Percentiles rank a stretch among this genome's conserved stretches.
Evolutionary conservation across 92 coral and sea anemone genomes (phyloP).

Genomic region (Paragorgia papillata): DNA sequence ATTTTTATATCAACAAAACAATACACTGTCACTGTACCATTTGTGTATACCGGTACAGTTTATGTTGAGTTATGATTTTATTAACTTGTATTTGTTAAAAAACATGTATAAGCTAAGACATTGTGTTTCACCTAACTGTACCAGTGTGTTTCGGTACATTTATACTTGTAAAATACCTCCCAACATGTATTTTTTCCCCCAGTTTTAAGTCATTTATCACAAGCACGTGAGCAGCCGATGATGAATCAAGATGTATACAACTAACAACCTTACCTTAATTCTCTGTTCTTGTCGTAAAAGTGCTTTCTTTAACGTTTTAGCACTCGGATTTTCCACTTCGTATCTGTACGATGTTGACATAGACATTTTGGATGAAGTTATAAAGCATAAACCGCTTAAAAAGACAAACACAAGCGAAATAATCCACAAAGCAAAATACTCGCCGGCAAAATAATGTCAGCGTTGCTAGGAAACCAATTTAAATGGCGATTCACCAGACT

Average conservation of each 20-base stretch:
- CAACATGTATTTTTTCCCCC: constrained; percentile 2
- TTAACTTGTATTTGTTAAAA: too few relatives aligned
- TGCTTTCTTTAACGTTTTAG: constrained; percentile 81
- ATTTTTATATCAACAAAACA: too few relatives aligned
- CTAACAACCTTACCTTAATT: constrained; percentile 77
- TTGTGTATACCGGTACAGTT: too few relatives aligned
- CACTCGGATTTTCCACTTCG: constrained; percentile 92
- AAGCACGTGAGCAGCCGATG: too few relatives aligned
- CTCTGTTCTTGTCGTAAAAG: constrained; percentile 83
- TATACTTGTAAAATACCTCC: too few relatives aligned
- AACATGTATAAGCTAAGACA: too few relatives aligned
- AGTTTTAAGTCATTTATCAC: background rate
- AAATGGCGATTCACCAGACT: too few relatives aligned
- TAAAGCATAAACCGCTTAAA: background rate
- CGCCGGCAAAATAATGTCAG: background rate
- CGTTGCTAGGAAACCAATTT: background rate
- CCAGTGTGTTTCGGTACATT: too few relatives aligned
- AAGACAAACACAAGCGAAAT: background rate
- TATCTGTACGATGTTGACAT: constrained; percentile 91
- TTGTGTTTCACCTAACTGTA: too few relatives aligned
- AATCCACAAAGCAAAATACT: background rate
- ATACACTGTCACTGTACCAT: too few relatives aligned
- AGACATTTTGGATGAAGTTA: constrained; percentile 67
- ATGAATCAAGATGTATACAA: too few relatives aligned
- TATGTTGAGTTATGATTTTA: too few relatives aligned